Conservation (phyloP, 2,113 vertebrate species). For the Epinephelus moara region DNA sequence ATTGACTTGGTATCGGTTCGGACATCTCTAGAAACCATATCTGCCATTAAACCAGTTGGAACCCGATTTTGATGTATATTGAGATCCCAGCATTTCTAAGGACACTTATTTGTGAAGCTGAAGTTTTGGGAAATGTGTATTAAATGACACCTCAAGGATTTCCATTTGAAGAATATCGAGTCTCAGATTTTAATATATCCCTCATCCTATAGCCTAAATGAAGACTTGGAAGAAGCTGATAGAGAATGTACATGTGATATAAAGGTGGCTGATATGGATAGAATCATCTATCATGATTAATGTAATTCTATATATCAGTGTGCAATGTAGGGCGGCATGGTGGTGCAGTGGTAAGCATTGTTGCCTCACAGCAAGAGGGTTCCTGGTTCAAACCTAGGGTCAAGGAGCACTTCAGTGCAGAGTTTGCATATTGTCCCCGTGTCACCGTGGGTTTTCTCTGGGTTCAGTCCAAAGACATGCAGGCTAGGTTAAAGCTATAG, state of each 20-base stretch:
- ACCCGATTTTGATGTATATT: neutral
- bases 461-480: too few species aligned
- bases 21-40: too few species aligned
- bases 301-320: neutral
- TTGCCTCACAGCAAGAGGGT: too few species aligned
- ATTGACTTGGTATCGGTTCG: too few species aligned
- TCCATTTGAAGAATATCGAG: neutral
- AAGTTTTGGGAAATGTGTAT: neutral
- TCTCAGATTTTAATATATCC: neutral
- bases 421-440: too few species aligned
- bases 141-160: neutral
- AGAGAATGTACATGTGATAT: neutral
- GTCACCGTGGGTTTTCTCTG: too few species aligned
- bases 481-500: too few species aligned
- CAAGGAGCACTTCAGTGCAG: too few species aligned
- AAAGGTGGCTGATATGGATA: neutral
- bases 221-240: neutral
- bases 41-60: neutral
- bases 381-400: too few species aligned
- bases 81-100: neutral
- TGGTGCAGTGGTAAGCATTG: too few species aligned
- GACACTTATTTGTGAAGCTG: neutral
- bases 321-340: too few species aligned
- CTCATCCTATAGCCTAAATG: neutral
- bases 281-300: neutral